Evolutionary conservation across 2,888 invertebrate genomes (phyloP), one percentile per base, ranked within the genome.

Genomic region (Onchidella celtica): DNA sequence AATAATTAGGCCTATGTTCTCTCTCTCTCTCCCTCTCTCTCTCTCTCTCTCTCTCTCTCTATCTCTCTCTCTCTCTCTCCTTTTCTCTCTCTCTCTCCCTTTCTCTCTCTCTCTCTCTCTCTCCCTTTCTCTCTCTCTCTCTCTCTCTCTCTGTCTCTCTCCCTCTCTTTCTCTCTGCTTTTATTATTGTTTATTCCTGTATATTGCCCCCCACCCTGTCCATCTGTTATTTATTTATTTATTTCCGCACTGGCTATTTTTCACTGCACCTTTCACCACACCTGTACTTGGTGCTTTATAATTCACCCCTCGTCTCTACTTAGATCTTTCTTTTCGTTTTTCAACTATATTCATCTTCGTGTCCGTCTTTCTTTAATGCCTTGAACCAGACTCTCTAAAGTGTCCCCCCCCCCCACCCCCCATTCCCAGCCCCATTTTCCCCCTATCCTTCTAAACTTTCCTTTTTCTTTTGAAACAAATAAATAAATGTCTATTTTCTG

Each of bases 11-110:
- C n/a, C n/a, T 61, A 66, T 70, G 17, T 40, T 27, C 47, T 40
- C 63, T 70, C 63, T 63, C n/a, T n/a, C 61, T 38, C 38, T 63
- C 65, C 40, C 38, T 61, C 38, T 34, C 24, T 70, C 29, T 79
- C n/a, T 40, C 27, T 24, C 55, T 66, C 32, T 34, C 21, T 65
- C 57, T 55, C 32, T 27, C 57, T n/a, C n/a, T n/a, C n/a, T n/a
- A n/a, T n/a, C n/a, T n/a, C n/a, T n/a, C n/a, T n/a, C n/a, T n/a
- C n/a, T 66, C 32, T 63, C 47, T 65, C 29, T 73, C 66, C 55
- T 47, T 66, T 59, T 36, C 47, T 24, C 34, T 27, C 24, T 29
- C 57, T 74, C 47, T 55, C 66, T 68, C 55, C 57, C 66, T 55
- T 14, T 59, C 36, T 36, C 9, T 32, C 55, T 68, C n/a, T 34